Conservation (phyloP, 2,113 vertebrate genomes). For the Dolichallabes microphthalmus region DNA sequence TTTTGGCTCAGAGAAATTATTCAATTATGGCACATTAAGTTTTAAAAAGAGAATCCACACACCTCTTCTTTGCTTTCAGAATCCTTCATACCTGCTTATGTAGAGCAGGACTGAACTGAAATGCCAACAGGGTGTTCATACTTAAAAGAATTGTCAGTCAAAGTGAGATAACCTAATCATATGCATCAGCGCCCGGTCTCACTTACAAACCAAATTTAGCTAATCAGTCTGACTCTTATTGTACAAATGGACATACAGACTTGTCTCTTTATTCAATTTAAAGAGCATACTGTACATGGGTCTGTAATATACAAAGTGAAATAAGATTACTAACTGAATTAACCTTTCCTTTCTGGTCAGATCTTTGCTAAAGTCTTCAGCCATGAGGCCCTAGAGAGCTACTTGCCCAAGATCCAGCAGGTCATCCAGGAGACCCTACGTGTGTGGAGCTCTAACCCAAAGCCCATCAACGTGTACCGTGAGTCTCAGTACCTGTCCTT, state of each 20-base stretch:
- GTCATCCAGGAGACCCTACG: slow-evolving; percentile 94
- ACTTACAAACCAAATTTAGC: not conserved
- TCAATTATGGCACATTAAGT: slow-evolving; percentile 36
- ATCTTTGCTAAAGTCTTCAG: slow-evolving; percentile 98
- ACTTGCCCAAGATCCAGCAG: slow-evolving; percentile 94
- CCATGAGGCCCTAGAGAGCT: slow-evolving; percentile 91
- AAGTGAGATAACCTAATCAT: not conserved
- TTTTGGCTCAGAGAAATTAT: slow-evolving; percentile 18
- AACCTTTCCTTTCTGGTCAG: slow-evolving; percentile 61
- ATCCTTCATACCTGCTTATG: not conserved
- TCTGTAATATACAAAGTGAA: not conserved
- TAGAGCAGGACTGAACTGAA: not conserved
- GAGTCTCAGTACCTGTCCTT: slow-evolving; percentile 93
- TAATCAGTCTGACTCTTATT: not conserved
- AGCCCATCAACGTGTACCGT: slow-evolving; percentile 92
- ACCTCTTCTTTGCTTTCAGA: slow-evolving; percentile 2
- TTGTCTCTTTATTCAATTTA: not conserved
- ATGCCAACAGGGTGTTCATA: not conserved
- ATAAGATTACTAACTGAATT: not conserved
- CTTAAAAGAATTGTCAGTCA: slow-evolving; percentile 13
- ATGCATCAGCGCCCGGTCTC: not conserved
- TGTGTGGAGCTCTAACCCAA: slow-evolving; percentile 89
- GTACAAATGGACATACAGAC: not conserved
- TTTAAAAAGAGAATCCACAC: slow-evolving; percentile 14
- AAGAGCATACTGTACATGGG: not conserved